Conservation (phyloP, 2,797 vertebrate genomes). For the Poeciliopsis gracilis region DNA sequence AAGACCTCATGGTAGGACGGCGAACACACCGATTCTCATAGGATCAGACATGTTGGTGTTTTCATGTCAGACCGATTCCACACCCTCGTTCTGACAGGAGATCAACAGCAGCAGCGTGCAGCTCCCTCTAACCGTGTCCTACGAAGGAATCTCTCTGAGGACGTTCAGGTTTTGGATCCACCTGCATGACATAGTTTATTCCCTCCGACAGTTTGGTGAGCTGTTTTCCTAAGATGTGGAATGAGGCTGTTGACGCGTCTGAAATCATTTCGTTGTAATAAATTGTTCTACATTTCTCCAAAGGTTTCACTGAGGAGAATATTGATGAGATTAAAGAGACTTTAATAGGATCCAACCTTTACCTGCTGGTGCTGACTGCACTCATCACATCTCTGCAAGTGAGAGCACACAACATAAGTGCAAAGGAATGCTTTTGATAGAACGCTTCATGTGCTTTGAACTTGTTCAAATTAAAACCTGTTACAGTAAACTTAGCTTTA, state of each 20-base stretch:
- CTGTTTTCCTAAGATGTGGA: neutral
- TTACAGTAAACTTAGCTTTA: neutral
- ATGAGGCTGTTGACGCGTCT: neutral
- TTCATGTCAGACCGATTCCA: neutral
- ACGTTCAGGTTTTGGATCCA: slow-evolving; percentile 95
- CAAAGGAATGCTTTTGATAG: neutral
- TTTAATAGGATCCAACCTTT: slow-evolving; percentile 91
- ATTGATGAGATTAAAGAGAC: slow-evolving; percentile 95
- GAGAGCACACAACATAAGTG: slow-evolving; percentile 54
- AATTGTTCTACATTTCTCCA: neutral
- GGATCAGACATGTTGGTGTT: neutral
- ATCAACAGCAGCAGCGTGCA: slow-evolving; percentile 87
- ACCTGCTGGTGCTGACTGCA: slow-evolving; percentile 90
- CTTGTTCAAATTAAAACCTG: neutral
- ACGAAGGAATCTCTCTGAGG: slow-evolving; percentile 90
- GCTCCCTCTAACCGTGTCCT: slow-evolving; percentile 91
- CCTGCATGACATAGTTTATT: slow-evolving; percentile 93
- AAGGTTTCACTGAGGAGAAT: slow-evolving; percentile 95
- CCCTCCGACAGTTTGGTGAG: slow-evolving; percentile 93
- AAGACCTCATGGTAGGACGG: slow-evolving; percentile 90
- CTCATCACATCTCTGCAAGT: slow-evolving; percentile 94
- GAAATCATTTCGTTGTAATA: neutral
- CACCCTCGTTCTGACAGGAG: slow-evolving; percentile 72
- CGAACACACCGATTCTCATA: neutral
- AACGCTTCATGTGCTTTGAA: neutral